Base-by-base conservation (phyloP, 2,113 vertebrate genomes). In the Anarrhichthys ocellatus region DNA sequence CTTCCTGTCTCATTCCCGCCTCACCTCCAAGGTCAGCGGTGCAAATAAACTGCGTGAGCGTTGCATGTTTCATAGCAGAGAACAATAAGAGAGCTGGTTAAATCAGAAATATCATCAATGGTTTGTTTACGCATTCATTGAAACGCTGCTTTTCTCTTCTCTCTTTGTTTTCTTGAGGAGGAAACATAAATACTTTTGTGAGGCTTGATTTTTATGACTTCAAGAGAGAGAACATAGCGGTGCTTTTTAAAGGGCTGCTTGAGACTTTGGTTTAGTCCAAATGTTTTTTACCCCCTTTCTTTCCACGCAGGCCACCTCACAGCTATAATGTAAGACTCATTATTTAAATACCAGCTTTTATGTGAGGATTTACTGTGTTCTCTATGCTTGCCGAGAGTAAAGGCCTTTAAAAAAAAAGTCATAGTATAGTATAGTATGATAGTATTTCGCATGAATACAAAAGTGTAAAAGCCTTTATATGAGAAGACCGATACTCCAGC, bases 11-110 rank as follows among this genome's bases (percentile, higher is more conserved):
- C n/a, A 34, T 79, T 48, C 46, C 20, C 50, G 42, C 6, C 42
- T 72, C 34, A 65, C 58, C 70, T 75, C 14, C 34, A 72, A 79
- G 69, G 79, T 88, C 88, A 75, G 67, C 4, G 74, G 42, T 38
- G 36, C 27, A 54, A 34, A 42, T 15, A 50, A 48, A 38, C 11
- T 1, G 24, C 3, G 9, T 9, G 44, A 65, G 73, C 3, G 65
- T 3, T 2, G 11, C 20, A 54, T 52, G 4, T 38, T 22, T 58
- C 29, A 74, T 18, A 22, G 24, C 32, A 38, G 8, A 52, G 32
- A 10, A 14, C 0, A 6, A 50, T 1, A 17, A n/a, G 2, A 42
- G 17, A 17, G 52, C 52, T 9, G 15, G 54, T 13, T 11, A 1
- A 29, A 24, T 32, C 0, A 24, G 40, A 48, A 50, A 65, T 9